Evolutionary conservation across 2,113 vertebrate genomes (phyloP).

Genomic region (Channa argus): DNA sequence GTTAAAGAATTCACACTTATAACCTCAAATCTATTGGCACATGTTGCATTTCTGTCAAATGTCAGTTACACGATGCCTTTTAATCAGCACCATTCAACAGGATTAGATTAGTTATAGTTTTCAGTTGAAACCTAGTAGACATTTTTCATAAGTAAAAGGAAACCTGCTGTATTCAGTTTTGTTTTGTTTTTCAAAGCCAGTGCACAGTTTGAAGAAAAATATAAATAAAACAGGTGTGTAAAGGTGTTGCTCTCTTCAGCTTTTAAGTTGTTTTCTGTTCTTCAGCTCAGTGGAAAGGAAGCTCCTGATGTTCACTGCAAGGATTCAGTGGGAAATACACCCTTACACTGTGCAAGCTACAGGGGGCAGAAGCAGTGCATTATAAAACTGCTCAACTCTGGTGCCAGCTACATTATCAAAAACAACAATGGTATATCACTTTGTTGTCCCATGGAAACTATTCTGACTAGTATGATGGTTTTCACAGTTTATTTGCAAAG

Average conservation of each 20-base stretch:
- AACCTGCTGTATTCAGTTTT: no score
- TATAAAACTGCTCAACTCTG: slow-evolving; percentile 88
- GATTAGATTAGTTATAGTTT: no score
- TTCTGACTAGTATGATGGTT: neutral
- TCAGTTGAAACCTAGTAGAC: no score
- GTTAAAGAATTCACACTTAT: neutral
- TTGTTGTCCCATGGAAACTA: neutral
- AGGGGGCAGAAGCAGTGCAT: slow-evolving; percentile 91
- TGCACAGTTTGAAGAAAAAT: no score
- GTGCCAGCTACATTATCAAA: slow-evolving; percentile 84
- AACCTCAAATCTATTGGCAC: neutral
- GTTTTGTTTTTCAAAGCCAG: no score
- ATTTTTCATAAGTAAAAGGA: no score
- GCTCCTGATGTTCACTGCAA: slow-evolving; percentile 89
- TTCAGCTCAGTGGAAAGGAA: slow-evolving; percentile 86
- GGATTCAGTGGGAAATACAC: slow-evolving; percentile 91
- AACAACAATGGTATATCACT: slow-evolving; percentile 87
- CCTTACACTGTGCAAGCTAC: slow-evolving; percentile 92
- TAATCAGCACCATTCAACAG: neutral
- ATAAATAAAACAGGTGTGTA: no score
- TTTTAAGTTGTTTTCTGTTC: neutral
- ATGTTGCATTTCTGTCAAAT: neutral
- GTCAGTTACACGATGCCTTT: no score
- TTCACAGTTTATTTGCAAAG: neutral
- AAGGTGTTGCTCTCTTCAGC: neutral